Base-by-base conservation (phyloP, 2,888 invertebrate species). In the Rhagium mordax region DNA sequence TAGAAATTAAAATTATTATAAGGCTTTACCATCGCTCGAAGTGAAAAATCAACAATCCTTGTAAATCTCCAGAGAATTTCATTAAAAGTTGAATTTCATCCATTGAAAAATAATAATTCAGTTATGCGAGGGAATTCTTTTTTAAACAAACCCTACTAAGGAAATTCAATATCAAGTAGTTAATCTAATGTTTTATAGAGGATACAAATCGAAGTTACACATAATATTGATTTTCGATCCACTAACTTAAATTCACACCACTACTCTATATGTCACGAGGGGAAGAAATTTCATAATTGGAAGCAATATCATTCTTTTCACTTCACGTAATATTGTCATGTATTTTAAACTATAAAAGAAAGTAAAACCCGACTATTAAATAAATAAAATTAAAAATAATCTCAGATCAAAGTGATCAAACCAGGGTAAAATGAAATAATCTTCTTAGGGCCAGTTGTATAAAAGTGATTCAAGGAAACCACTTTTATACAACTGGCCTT, bases 191-290 rank as follows among this genome's bases (percentile, higher is more conserved):
- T 41, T 41, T 13, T 41, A 41, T 13, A 41, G 13, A 41, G 41
- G 13, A 41, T 41, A 41, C 13, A n/a, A 41, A 41, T 41, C 8
- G 13, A 41, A 41, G 10, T 41, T 13, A 69, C 60, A 66, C 74
- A 72, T 55, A 68, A 70, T 16, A 65, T 55, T 48, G 71, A 68
- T 71, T 72, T 78, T 74, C 77, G 77, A 78, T 75, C 74, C 73
- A 64, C 53, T 47, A 78, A 78, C 77, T 78, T 77, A 77, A 71
- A 78, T 78, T 78, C 75, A 73, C 69, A 74, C 75, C 77, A 62
- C n/a, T 65, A 74, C 72, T 64, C 65, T 75, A 55, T 75, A 73
- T 62, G 73, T 75, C 75, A 66, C 71, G n/a, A n/a, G n/a, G n/a
- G n/a, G n/a, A n/a, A n/a, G n/a, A n/a, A n/a, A n/a, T n/a, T n/a